phyloP scores from a whole-genome alignment of 2,113 vertebrate species.

The Lycocorax pyrrhopterus region DNA sequence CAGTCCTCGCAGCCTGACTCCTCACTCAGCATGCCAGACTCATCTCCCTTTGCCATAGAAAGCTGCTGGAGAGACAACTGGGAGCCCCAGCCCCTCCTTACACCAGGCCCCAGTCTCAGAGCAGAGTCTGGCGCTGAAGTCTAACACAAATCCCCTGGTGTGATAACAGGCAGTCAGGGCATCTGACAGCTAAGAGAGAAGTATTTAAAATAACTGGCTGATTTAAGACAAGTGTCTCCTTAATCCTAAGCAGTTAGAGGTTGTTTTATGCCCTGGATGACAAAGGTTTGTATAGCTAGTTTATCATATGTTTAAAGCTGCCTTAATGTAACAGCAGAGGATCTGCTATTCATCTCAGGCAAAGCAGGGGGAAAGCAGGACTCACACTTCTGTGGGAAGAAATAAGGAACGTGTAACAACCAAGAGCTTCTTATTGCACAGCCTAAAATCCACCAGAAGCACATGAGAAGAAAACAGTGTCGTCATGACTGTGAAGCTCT shows the following conservation, averaged over 20 bases:
- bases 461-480: background rate
- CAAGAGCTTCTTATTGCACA: background rate
- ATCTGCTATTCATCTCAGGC: background rate
- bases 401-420: background rate
- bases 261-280: background rate
- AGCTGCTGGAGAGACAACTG: background rate
- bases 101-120: background rate
- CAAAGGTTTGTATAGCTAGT: background rate
- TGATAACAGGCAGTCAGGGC: background rate
- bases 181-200: background rate
- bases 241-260: background rate
- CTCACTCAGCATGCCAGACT: background rate
- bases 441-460: background rate
- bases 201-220: background rate
- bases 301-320: conserved; percentile 11
- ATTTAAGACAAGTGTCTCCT: conserved; percentile 13
- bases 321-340: background rate
- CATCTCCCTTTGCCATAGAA: background rate
- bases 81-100: background rate
- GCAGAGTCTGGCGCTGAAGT: background rate
- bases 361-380: background rate
- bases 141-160: background rate
- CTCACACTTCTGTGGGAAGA: background rate
- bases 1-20: background rate
- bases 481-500: background rate